Evolutionary conservation across 2,888 invertebrate species (phyloP).

Genomic region (Gandaritis pyraliata): DNA sequence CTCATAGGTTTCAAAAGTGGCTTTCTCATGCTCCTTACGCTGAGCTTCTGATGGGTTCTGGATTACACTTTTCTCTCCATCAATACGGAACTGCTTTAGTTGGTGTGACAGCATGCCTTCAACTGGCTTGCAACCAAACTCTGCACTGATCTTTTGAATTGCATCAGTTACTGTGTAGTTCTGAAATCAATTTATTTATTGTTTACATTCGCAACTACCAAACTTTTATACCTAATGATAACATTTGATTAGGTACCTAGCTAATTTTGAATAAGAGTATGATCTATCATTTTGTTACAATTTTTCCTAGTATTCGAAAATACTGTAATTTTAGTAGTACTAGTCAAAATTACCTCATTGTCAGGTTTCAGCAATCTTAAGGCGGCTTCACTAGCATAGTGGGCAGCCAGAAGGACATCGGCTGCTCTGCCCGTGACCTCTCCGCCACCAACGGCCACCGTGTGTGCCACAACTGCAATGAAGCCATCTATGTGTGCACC

Average conservation of each 20-base stretch:
- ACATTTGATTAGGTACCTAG: no score
- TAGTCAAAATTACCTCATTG: constrained; percentile 87
- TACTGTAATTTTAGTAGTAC: no score
- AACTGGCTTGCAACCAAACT: constrained; percentile 98
- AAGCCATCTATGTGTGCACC: constrained; percentile 99
- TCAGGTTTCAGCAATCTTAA: constrained; percentile 95
- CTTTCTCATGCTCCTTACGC: constrained; percentile 98
- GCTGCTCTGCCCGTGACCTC: constrained; percentile 95
- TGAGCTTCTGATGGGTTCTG: constrained; percentile 98
- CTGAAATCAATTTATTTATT: constrained; percentile 68
- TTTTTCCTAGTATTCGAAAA: no score
- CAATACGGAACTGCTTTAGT: constrained; percentile 97
- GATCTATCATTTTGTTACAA: no score
- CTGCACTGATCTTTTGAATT: constrained; percentile 96
- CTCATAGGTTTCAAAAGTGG: constrained; percentile 97
- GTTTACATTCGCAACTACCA: background rate
- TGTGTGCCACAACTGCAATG: constrained; percentile 99
- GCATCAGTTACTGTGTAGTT: constrained; percentile 96
- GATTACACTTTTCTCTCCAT: constrained; percentile 94
- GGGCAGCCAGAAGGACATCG: constrained; percentile 97
- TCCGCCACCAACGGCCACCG: constrained; percentile 92
- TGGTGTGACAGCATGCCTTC: constrained; percentile 98
- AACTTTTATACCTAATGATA: no score
- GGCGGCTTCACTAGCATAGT: constrained; percentile 98
- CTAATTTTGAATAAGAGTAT: no score